Base-by-base conservation (phyloP, 2,113 vertebrate species). In the Pionites leucogaster region DNA sequence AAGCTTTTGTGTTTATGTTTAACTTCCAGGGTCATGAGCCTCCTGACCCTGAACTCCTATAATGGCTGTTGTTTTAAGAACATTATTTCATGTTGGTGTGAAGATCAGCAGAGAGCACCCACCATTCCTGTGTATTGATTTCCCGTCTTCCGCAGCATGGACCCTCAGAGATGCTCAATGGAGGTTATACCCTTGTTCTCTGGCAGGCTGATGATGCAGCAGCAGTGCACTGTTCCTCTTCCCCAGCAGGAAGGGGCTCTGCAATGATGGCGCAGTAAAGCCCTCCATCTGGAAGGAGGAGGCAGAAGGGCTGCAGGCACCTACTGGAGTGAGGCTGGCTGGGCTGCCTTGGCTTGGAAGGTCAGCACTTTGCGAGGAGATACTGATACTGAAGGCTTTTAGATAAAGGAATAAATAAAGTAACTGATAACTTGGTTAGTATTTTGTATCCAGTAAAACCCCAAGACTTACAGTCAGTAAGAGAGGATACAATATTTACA, bases 41-140 rank as follows among this genome's bases (percentile, higher is more conserved):
- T 78, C 0, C 0, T 47, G 29, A 60, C 33, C 28, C 10, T 19
- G 22, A 65, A 71, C 24, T 44, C 8, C 8, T 0, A 1, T 68
- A 71, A 75, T 44, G n/a, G 9, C 28, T 18, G 2, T 70, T 8
- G 4, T 49, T 50, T 37, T 55, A 8, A 78, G 35, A 65, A n/a
- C 18, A 52, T 31, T 10, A 65, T 55, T 82, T 81, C 15, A 23
- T 31, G 17, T 46, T 60, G 33, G 3, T 65, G 60, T 46, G 62
- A 74, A 62, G 80, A 55, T 50, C 24, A 70, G 11, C 27, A 35
- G 11, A 55, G 23, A 37, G 5, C 25, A 33, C 10, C 22, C 1
- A 77, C 33, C 3, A 2, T 33, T 84, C 28, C 17, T 24, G 3
- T 7, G 0, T 33, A 11, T 14, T 71, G 11, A 35, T 59, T 52